Percentiles rank a stretch among this genome's conserved stretches.
These are phyloP conservation scores for Tragelaphus scriptus DNA, from an alignment of 2,113 vertebrate genomes.

Conservation along the genomic window DNA sequence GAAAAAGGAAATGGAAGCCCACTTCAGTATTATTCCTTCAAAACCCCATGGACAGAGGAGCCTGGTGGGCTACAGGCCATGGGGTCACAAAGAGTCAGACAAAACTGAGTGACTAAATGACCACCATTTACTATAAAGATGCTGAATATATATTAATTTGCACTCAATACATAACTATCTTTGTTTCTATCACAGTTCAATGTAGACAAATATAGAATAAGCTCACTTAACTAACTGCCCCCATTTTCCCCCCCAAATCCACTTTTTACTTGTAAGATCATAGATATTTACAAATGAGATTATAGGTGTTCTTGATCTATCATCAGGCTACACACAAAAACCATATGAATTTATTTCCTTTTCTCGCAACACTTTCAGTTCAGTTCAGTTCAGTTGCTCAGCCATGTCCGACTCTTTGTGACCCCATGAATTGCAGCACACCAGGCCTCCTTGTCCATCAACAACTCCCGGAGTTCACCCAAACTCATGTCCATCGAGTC, in stretches of 20 bases:
- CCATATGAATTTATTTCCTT: background rate
- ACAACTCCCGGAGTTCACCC: no score
- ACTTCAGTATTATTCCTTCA: background rate
- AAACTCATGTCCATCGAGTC: no score
- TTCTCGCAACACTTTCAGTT: background rate
- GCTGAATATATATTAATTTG: background rate
- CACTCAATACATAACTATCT: background rate
- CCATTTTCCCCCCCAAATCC: background rate
- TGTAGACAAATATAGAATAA: background rate
- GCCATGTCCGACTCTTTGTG: rapidly evolving
- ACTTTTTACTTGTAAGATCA: background rate
- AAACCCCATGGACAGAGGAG: background rate
- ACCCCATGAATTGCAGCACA: no score
- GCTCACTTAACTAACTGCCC: background rate
- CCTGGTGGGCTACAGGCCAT: background rate
- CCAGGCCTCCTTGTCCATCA: no score
- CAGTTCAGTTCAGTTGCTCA: no score
- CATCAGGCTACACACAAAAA: background rate
- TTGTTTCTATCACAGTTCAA: background rate
- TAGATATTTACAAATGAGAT: background rate
- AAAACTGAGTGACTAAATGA: background rate
- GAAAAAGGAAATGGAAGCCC: background rate
- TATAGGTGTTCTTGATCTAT: background rate
- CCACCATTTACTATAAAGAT: background rate
- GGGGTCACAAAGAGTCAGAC: background rate